Percentiles rank a stretch among this genome's conserved stretches.
Conservation (phyloP, 2,888 invertebrate genomes). For the Mimachlamys varia region DNA sequence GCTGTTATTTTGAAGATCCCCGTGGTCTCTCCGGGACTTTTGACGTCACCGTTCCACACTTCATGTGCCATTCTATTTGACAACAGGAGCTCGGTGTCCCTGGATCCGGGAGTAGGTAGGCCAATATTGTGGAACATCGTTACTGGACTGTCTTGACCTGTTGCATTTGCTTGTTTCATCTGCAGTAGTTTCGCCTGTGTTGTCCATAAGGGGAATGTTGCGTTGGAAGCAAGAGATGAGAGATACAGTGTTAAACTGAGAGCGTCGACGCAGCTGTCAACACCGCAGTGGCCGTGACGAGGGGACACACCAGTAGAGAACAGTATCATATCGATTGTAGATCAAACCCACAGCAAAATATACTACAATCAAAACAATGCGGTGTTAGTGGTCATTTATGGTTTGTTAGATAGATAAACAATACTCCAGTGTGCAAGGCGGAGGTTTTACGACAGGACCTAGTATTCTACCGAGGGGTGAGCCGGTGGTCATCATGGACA, state of each 20-base stretch:
- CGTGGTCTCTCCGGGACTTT: neutral
- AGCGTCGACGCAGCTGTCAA: neutral
- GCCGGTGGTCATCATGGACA: neutral
- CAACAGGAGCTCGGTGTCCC: neutral
- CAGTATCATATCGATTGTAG: constrained; percentile 10
- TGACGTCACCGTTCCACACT: neutral
- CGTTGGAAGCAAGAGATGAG: neutral
- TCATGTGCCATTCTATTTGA: neutral
- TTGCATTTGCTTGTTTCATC: neutral
- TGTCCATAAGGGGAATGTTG: neutral
- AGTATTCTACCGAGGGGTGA: neutral
- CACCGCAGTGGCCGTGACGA: constrained; percentile 1
- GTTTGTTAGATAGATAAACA: neutral
- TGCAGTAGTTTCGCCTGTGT: neutral
- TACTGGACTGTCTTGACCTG: neutral
- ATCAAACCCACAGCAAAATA: constrained; percentile 27
- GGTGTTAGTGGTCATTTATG: neutral
- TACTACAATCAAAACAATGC: constrained; percentile 28
- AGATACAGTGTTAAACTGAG: constrained; percentile 5
- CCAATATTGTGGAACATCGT: neutral
- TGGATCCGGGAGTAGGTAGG: neutral
- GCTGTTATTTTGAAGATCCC: constrained; percentile 5
- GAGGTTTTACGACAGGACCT: neutral
- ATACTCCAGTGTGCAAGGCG: neutral
- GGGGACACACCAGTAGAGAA: neutral